Conservation (phyloP, 2,888 invertebrate species). For the Hemicrepidius hirtus region DNA sequence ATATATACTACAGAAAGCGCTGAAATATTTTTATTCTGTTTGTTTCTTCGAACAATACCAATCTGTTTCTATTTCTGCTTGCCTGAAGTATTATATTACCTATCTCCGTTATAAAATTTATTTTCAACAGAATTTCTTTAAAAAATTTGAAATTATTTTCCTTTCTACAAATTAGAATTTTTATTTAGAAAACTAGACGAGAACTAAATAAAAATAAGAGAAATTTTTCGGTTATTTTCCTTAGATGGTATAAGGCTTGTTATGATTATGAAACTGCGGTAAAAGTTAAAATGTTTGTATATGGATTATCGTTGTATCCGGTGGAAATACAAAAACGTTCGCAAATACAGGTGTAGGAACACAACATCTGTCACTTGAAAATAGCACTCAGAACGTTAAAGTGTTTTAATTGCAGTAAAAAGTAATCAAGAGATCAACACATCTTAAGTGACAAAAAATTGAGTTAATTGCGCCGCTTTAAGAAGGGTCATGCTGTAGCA, state of each 20-base stretch:
- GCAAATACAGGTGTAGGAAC: conserved; percentile 56
- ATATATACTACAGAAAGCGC: conserved; percentile 32
- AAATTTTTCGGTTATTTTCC: too few species aligned
- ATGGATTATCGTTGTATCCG: conserved; percentile 53
- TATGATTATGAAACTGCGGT: neutral
- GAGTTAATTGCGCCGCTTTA: conserved; percentile 48
- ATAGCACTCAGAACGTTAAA: conserved; percentile 39
- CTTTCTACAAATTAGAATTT: too few species aligned
- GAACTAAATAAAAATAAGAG: too few species aligned
- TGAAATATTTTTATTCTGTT: conserved; percentile 33
- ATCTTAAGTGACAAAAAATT: conserved; percentile 49
- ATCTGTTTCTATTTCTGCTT: neutral
- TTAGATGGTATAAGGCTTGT: too few species aligned
- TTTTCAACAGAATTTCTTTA: too few species aligned
- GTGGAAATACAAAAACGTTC: conserved; percentile 46
- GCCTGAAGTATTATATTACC: too few species aligned
- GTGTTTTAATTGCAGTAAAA: conserved; percentile 56
- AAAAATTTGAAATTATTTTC: too few species aligned
- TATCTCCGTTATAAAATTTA: too few species aligned
- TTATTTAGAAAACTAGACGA: too few species aligned
- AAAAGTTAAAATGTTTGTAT: conserved; percentile 44
- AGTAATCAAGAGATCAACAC: conserved; percentile 50
- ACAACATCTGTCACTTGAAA: conserved; percentile 53
- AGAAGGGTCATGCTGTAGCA: conserved; percentile 35
- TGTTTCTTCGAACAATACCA: conserved; percentile 35